Evolutionary conservation across 2,888 invertebrate species (phyloP), one percentile per base, ranked within the genome.

Genomic region (Lasioglossum oenotherae): DNA sequence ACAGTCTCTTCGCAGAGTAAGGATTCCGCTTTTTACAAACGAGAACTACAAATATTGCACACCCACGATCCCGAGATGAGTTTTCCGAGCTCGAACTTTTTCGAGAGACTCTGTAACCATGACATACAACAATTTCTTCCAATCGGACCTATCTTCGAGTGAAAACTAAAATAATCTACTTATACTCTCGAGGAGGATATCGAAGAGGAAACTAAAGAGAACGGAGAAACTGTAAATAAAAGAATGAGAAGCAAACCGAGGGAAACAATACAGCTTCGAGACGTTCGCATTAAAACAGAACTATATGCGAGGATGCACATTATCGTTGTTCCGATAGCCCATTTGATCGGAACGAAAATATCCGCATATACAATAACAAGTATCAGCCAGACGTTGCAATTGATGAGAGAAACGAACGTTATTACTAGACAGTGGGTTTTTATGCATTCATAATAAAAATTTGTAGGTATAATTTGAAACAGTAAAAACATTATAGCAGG

Each of bases 131-230:
- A 85, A 67, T 49, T 27, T 57, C 76, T 57, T 38, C 75, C 49
- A 31, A 4, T 31, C 73, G 23, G 64, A 80, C 35, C 74, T 77
- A 69, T 46, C 53, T 77, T 35, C 41, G 67, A 46, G 53, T 67
- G 71, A 73, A 83, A 69, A 64, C 64, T 38, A 53, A 57, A 85
- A 76, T 84, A 85, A 85, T 85, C 79, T 67, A 73, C 78, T 83
- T 85, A 79, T 57, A 35, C 44, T 53, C 53, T 53, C 1, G 38
- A 23, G n/a, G 14, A n/a, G 41, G 38, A 67, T 19, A 31, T 35
- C 12, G 41, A 64, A 72, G 71, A 46, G 16, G 53, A 44, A 19
- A 41, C 49, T n/a, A 46, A 46, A n/a, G n/a, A 23, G 6, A 60
- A 27, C 31, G 31, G 10, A 3, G 6, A 19, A 27, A 73, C 35